Conservation (phyloP, 2,797 vertebrate genomes). For the Macroramphosus scolopax region DNA sequence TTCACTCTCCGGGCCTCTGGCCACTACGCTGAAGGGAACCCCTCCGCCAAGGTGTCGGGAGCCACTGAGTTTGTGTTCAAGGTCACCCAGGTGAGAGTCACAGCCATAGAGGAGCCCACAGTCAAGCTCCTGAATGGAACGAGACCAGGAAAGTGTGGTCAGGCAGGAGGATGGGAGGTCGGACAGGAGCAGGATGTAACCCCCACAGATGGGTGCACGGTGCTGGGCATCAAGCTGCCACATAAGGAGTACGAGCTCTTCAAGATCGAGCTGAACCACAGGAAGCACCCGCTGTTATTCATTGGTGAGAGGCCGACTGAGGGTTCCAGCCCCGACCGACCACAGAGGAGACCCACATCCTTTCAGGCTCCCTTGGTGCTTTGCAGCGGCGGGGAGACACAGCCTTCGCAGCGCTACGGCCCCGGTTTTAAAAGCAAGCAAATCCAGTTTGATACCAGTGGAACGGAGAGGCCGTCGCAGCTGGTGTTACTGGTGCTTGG, state of each 20-base stretch:
- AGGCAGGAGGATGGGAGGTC: slow-evolving; percentile 72
- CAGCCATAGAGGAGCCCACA: slow-evolving; percentile 73
- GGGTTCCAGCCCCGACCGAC: slow-evolving; percentile 85
- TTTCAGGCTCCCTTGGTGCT: slow-evolving; percentile 87
- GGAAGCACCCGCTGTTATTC: slow-evolving; percentile 80
- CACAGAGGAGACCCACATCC: slow-evolving; percentile 83
- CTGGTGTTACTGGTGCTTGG: slow-evolving; percentile 49
- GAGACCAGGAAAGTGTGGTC: slow-evolving; percentile 80
- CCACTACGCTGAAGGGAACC: slow-evolving; percentile 79
- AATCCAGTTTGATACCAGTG: slow-evolving; percentile 49
- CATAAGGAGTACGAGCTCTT: slow-evolving; percentile 92
- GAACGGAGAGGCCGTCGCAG: slow-evolving; percentile 44
- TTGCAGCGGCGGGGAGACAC: slow-evolving; percentile 62
- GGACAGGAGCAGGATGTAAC: slow-evolving; percentile 86
- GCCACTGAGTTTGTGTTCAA: slow-evolving; percentile 85
- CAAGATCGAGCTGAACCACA: slow-evolving; percentile 80
- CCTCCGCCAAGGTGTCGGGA: slow-evolving; percentile 75
- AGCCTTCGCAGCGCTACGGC: slow-evolving; percentile 32
- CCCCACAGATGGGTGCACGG: slow-evolving; percentile 80
- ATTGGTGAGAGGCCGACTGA: slow-evolving; percentile 86
- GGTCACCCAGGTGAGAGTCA: slow-evolving; percentile 81
- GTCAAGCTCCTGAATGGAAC: slow-evolving; percentile 81
- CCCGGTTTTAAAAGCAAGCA: slow-evolving; percentile 58
- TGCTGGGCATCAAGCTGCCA: slow-evolving; percentile 86
- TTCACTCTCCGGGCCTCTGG: slow-evolving; percentile 84